Evolutionary conservation across 2,888 invertebrate genomes (phyloP).

Genomic region (Eupithecia vulgata): DNA sequence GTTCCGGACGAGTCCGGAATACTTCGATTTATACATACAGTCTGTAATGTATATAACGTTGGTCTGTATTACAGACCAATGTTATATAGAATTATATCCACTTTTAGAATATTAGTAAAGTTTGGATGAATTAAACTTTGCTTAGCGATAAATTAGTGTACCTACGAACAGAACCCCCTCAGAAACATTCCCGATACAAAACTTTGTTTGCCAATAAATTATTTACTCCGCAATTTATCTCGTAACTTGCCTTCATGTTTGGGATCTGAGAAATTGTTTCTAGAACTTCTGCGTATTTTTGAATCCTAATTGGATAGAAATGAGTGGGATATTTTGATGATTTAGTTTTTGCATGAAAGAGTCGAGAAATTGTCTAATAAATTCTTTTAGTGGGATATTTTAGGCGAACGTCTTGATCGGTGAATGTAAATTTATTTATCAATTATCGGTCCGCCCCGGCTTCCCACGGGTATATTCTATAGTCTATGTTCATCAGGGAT

Average conservation of each 20-base stretch:
- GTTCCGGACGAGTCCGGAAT: too few relatives aligned
- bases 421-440: too few relatives aligned
- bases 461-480: too few relatives aligned
- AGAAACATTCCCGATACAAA: slow-evolving; percentile 5
- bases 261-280: slow-evolving; percentile 8
- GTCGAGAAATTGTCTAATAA: too few relatives aligned
- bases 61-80: too few relatives aligned
- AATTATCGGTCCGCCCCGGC: too few relatives aligned
- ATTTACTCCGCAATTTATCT: slow-evolving; percentile 15
- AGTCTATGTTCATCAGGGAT: too few relatives aligned
- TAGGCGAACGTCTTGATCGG: too few relatives aligned
- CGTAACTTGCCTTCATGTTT: slow-evolving; percentile 6
- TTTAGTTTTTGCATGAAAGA: background rate
- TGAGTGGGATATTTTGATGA: background rate
- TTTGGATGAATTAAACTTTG: too few relatives aligned
- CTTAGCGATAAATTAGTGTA: background rate
- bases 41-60: too few relatives aligned
- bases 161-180: slow-evolving; percentile 3
- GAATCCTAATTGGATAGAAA: background rate
- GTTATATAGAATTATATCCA: background rate
- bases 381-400: too few relatives aligned
- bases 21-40: too few relatives aligned
- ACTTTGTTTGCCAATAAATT: slow-evolving; percentile 18
- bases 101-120: background rate
- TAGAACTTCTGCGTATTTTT: background rate